A percentile compares a stretch with the other conserved stretches of the same genome.
Conservation (phyloP, 2,888 invertebrate species). For the Acheta domesticus region DNA sequence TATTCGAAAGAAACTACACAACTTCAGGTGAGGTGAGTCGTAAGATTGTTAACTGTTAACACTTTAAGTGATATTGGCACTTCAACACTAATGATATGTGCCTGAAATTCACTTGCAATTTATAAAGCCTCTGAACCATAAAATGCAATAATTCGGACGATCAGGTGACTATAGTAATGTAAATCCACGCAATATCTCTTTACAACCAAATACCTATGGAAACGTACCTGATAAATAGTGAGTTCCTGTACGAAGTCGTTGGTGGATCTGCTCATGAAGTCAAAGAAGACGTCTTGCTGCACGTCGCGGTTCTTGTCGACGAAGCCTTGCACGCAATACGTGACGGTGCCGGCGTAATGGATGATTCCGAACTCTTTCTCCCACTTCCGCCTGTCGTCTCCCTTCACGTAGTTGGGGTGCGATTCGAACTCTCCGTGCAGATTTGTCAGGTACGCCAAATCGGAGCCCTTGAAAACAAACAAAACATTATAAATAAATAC, state of each 20-base stretch:
- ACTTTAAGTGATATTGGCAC: too few relatives aligned
- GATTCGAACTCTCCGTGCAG: slow-evolving; percentile 81
- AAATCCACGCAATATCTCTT: too few relatives aligned
- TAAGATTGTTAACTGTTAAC: too few relatives aligned
- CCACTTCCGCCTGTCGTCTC: slow-evolving; percentile 81
- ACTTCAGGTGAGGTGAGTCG: too few relatives aligned
- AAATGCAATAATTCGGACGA: too few relatives aligned
- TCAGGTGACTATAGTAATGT: too few relatives aligned
- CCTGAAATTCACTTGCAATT: too few relatives aligned
- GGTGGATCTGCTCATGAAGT: slow-evolving; percentile 78
- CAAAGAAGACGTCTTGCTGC: slow-evolving; percentile 89
- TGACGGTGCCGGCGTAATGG: slow-evolving; percentile 87
- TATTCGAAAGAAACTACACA: too few relatives aligned
- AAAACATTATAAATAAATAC: slow-evolving; percentile 22
- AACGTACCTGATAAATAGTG: slow-evolving; percentile 63
- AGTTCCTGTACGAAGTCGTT: slow-evolving; percentile 79
- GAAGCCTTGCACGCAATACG: slow-evolving; percentile 76
- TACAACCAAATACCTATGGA: not conserved
- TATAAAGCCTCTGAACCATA: too few relatives aligned
- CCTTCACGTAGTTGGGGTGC: slow-evolving; percentile 79
- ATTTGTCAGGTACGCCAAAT: slow-evolving; percentile 82
- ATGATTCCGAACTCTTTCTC: slow-evolving; percentile 84
- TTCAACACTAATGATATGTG: too few relatives aligned
- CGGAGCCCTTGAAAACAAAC: slow-evolving; percentile 62
- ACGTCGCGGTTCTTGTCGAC: slow-evolving; percentile 91